Evolutionary conservation across 2,797 vertebrate genomes (phyloP).

Genomic region (Labeo calbasu): DNA sequence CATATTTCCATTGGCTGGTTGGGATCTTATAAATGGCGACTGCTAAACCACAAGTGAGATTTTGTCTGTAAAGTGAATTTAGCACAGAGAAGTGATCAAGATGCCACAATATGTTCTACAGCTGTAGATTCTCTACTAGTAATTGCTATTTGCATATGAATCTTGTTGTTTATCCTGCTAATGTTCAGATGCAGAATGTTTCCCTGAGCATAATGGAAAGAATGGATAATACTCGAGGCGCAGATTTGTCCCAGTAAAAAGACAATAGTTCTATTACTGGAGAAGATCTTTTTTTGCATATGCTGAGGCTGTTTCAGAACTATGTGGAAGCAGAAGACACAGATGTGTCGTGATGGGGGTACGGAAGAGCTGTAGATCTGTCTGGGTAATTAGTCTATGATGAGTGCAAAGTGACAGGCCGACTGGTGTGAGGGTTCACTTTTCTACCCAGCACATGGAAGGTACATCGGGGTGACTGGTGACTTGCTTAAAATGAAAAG

Average conservation of each 20-base stretch:
- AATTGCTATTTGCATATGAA: neutral
- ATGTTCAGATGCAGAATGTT: conserved; percentile 3
- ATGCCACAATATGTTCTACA: neutral
- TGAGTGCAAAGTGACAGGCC: conserved; percentile 42
- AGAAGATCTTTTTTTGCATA: neutral
- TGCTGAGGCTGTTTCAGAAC: conserved; percentile 3
- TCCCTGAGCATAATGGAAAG: conserved; percentile 1
- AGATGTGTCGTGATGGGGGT: conserved; percentile 44
- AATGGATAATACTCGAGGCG: neutral
- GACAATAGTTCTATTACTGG: neutral
- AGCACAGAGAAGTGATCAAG: neutral
- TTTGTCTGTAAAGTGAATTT: conserved; percentile 3
- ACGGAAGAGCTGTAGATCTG: conserved; percentile 29
- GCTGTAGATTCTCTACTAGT: conserved; percentile 1
- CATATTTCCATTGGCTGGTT: neutral
- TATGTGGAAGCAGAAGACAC: conserved; percentile 37
- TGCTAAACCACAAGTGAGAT: neutral
- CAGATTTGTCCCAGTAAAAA: neutral
- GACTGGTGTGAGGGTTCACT: neutral
- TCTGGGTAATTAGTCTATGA: conserved; percentile 48
- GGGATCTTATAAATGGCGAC: neutral
- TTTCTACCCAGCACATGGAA: neutral
- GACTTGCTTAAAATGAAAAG: conserved; percentile 1
- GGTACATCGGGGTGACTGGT: neutral
- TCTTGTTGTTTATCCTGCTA: conserved; percentile 1